phyloP scores from a whole-genome alignment of 2,113 vertebrate species.

The Mesocricetus auratus region DNA sequence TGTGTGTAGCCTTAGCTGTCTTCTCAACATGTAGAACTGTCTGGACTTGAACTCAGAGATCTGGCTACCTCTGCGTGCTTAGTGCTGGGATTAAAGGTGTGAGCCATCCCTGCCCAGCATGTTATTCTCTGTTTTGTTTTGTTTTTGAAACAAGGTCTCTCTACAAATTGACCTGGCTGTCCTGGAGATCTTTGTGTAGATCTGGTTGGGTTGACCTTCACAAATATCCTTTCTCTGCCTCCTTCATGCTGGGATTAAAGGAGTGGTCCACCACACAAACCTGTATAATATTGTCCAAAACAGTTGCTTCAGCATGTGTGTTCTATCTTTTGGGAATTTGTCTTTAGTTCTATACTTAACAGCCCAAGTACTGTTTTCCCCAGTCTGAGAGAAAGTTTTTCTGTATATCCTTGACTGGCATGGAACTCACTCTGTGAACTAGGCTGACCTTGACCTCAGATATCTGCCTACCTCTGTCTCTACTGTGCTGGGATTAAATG shows the following conservation, averaged over 20 bases:
- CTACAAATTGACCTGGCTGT: background rate
- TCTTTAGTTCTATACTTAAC: too few relatives aligned
- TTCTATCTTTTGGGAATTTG: too few relatives aligned
- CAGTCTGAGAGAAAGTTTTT: too few relatives aligned
- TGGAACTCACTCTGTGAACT: too few relatives aligned
- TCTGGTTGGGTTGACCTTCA: background rate
- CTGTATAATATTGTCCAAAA: too few relatives aligned
- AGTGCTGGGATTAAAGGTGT: background rate
- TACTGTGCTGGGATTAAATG: too few relatives aligned
- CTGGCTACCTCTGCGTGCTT: background rate
- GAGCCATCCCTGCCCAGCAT: background rate
- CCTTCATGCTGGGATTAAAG: background rate
- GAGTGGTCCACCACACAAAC: too few relatives aligned
- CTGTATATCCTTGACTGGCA: too few relatives aligned
- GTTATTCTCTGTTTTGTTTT: background rate
- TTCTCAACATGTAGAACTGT: background rate
- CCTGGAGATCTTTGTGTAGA: background rate
- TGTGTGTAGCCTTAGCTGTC: background rate
- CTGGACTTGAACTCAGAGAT: background rate
- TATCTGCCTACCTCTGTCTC: too few relatives aligned
- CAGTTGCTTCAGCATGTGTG: too few relatives aligned
- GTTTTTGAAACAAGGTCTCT: background rate
- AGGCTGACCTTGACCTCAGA: too few relatives aligned
- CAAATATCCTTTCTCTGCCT: background rate
- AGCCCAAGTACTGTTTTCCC: too few relatives aligned